phyloP scores from a whole-genome alignment of 1,140 invertebrate genomes.

The Muscidifurax raptorellus region DNA sequence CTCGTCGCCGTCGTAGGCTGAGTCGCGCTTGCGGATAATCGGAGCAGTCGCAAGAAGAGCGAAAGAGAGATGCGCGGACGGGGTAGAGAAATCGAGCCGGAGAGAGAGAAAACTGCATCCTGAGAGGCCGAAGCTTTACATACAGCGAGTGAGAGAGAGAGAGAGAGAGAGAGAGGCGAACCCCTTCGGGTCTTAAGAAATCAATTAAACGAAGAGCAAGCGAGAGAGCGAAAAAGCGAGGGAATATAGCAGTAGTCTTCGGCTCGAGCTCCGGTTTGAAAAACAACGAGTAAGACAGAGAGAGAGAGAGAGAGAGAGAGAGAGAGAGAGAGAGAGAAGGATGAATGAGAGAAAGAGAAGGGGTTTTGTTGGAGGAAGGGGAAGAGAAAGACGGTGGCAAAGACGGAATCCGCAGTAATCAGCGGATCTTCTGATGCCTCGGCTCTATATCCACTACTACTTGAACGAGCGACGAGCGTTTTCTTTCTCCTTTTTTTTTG shows the following conservation, averaged over 20 bases:
- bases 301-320: too few species aligned
- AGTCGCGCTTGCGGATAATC: constrained; percentile 31
- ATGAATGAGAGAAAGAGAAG: constrained; percentile 27
- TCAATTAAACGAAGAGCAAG: constrained; percentile 71
- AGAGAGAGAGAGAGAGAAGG: neutral
- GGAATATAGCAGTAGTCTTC: constrained; percentile 29
- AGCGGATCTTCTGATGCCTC: constrained; percentile 63
- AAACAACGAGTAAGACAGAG: constrained; percentile 18
- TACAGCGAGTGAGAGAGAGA: constrained; percentile 31
- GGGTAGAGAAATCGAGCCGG: constrained; percentile 34
- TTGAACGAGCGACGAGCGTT: constrained; percentile 52
- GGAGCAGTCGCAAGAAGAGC: constrained; percentile 55
- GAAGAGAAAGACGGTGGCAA: constrained; percentile 53
- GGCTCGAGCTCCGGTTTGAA: constrained; percentile 38
- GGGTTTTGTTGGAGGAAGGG: constrained; percentile 32
- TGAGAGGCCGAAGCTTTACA: constrained; percentile 50
- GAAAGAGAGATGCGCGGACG: neutral
- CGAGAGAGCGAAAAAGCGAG: constrained; percentile 34
- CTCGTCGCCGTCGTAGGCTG: neutral
- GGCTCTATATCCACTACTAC: constrained; percentile 53
- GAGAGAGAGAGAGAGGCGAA: constrained; percentile 56
- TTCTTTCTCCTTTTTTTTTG: constrained; percentile 43
- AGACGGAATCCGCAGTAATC: constrained; percentile 71
- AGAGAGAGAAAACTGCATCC: constrained; percentile 67
- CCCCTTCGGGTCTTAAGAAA: constrained; percentile 73